phyloP scores from a whole-genome alignment of 2,797 vertebrate genomes.

The Channallabes apus region DNA sequence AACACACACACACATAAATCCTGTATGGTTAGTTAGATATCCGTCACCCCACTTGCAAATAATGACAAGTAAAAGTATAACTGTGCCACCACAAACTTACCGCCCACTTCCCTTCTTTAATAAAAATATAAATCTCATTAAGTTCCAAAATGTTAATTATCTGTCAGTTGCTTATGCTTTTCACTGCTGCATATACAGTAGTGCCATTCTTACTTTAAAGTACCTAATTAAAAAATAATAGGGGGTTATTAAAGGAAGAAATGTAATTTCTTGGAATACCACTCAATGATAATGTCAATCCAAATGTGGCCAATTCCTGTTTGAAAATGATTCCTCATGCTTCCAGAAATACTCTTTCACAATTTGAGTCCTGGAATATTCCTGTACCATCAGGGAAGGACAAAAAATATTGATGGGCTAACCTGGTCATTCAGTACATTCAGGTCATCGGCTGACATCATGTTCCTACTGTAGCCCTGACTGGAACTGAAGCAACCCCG shows the following conservation, averaged over 20 bases:
- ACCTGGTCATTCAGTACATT: too few relatives aligned
- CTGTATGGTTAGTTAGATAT: neutral
- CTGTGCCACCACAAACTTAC: neutral
- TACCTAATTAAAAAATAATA: neutral
- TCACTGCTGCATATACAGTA: neutral
- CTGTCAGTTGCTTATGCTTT: neutral
- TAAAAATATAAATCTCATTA: slow-evolving; percentile 2
- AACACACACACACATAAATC: neutral
- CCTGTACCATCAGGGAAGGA: too few relatives aligned
- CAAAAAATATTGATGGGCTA: too few relatives aligned
- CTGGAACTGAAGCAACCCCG: too few relatives aligned
- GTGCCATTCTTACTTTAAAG: neutral
- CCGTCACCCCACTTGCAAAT: neutral
- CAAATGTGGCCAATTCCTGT: too few relatives aligned
- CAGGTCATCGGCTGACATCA: too few relatives aligned
- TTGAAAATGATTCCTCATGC: too few relatives aligned
- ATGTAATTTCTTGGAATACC: neutral
- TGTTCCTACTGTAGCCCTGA: too few relatives aligned
- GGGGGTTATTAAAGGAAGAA: neutral
- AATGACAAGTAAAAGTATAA: slow-evolving; percentile 10
- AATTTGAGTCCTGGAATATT: too few relatives aligned
- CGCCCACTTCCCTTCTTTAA: neutral
- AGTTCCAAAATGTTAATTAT: slow-evolving; percentile 3
- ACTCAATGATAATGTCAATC: too few relatives aligned
- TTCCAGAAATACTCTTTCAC: too few relatives aligned